Evolutionary conservation across 2,113 vertebrate species (phyloP), one percentile per base, ranked within the genome.

Genomic region (Varanus komodoensis): DNA sequence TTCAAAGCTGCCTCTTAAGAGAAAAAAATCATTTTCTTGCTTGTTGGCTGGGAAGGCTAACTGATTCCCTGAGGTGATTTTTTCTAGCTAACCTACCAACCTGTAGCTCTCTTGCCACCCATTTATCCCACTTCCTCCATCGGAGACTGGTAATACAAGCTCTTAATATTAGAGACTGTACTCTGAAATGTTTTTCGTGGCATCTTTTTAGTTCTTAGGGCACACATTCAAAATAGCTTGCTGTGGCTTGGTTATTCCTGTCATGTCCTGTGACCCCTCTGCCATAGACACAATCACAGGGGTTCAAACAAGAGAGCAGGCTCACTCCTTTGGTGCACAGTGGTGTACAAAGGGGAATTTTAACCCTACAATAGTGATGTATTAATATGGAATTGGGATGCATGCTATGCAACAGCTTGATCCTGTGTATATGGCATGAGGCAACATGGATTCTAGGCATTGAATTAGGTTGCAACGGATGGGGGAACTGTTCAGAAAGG

Each of bases 11-110:
- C 17, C 38, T 25, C 21, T n/a, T 81, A 81, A 81, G n/a, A 12
- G n/a, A 57, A 23, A 64, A n/a, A 77, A 27, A 2, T 48, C 23
- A 73, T 64, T 38, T 44, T 38, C 57, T 67, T 4, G 25, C 57
- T 67, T 11, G 15, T 23, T 69, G 77, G 61, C 44, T 69, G 61
- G 77, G 61, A 44, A 88, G 50, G 17, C 75, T 52, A 14, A 29
- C 38, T 79, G 54, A 12, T 19, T 79, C 57, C 32, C 29, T 6
- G 61, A 48, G 54, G 34, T 27, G 27, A 32, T 32, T 69, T 87
- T 64, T 50, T 77, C 77, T 87, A 6, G 86, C 78, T 87, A 78
- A 87, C 86, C 74, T 79, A 75, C 38, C 77, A n/a, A 19, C 61
- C 44, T 68, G 38, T 78, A 17, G 8, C 57, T 74, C 1, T 85